phyloP scores from a whole-genome alignment of 2,888 invertebrate species.

The Lasioglossum morio region DNA sequence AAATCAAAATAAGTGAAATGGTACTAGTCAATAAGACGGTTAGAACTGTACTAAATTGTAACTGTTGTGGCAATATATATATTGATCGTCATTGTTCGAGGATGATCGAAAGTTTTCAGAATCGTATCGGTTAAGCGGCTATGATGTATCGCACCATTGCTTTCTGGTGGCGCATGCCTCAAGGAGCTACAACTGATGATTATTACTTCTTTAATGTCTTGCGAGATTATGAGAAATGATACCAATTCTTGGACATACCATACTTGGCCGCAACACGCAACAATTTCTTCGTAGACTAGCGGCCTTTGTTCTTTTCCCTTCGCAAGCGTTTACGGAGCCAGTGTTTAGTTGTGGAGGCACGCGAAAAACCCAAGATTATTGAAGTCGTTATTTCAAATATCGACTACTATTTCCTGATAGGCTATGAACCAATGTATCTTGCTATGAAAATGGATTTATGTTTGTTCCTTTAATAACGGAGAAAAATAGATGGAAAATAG shows the following conservation, averaged over 20 bases:
- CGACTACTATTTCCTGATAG: no score
- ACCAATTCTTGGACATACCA: not conserved
- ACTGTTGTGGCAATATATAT: no score
- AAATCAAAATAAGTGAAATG: no score
- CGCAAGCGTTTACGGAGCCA: not conserved
- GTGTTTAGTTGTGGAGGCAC: no score
- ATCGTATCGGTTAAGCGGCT: not conserved
- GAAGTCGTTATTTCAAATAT: no score
- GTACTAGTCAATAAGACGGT: no score
- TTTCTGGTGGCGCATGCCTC: not conserved
- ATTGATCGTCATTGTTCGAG: not conserved
- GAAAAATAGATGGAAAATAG: no score
- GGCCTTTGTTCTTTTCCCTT: not conserved
- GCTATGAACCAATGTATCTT: no score
- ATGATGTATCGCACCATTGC: not conserved
- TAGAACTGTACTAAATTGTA: no score
- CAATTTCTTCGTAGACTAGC: not conserved
- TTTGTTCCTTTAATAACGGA: no score
- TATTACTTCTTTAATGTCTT: not conserved
- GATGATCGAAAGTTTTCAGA: not conserved
- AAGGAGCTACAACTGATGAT: not conserved
- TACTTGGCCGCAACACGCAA: not conserved
- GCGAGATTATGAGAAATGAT: not conserved
- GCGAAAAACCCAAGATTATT: no score
- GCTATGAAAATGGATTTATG: no score